Base-by-base conservation (phyloP, 2,797 vertebrate genomes). In the Rhabdomys pumilio region DNA sequence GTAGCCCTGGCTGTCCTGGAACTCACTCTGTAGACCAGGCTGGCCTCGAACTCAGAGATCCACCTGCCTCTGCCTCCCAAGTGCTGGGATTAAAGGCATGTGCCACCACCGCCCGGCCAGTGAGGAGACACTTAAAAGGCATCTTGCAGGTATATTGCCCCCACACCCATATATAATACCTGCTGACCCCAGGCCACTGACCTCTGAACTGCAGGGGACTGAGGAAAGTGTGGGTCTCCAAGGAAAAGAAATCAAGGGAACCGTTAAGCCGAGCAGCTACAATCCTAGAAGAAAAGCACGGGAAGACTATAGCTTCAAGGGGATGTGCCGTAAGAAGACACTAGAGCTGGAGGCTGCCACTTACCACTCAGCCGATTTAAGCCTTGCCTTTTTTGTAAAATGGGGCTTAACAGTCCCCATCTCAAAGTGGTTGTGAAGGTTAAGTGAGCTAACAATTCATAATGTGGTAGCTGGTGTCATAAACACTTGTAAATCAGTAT, bases 201-300 rank as follows among this genome's bases (percentile, higher is more conserved):
- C 99, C 99, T 98, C 99, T 98, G 98, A 99, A 99, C 98, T 99
- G 99, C 95, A 99, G 98, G 94, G 99, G 98, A 57, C 98, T 99
- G 92, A 99, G 95, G 96, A 99, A 98, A 0, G 99, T 98, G 79
- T 99, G 99, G 1, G 99, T 99, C 97, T 99, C 99, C 55, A 99
- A 98, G 0, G 99, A 99, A 96, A 99, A 99, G 98, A 99, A 99
- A 96, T 99, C 99, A 0, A 99, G 98, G 29, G 99, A 99, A 15
- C 99, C 99, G 0, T 99, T 99, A 59, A 99, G 97, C 4, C 99
- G 98, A 59, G 99, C 99, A 2, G 99, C 99, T 10, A 99, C 99
- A 0, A 99, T 99, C 98, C 99, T 99, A 98, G 41, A 96, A 96
- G 89, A 90, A 31, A 89, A 67, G 12, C 69, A 73, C 14, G 61